Evolutionary conservation across 2,113 vertebrate species (phyloP).

Genomic region (Cepphus grylle): DNA sequence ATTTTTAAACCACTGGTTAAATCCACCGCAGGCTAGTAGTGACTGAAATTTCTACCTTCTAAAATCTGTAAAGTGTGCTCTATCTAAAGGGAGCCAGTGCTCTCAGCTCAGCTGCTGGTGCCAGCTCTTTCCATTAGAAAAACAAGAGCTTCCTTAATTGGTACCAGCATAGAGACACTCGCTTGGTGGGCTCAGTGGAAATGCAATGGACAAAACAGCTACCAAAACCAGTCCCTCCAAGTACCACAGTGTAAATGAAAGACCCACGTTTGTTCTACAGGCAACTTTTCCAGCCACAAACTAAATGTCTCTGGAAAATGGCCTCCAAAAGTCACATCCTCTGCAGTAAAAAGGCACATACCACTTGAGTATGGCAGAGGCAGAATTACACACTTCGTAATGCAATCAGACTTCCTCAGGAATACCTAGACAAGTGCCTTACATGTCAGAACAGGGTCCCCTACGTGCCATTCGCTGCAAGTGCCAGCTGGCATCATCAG

Average conservation of each 20-base stretch:
- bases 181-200: background rate
- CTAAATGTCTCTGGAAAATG: background rate
- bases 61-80: background rate
- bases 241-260: background rate
- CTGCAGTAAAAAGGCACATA: background rate
- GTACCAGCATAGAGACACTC: accelerated
- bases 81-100: background rate
- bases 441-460: background rate
- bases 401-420: background rate
- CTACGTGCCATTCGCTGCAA: background rate
- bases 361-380: background rate
- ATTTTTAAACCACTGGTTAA: background rate
- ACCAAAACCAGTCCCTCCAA: background rate
- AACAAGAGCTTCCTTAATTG: background rate
- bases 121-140: background rate
- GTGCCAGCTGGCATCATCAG: background rate
- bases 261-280: background rate
- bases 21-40: background rate
- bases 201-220: background rate
- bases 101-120: background rate
- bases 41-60: background rate
- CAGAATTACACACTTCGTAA: background rate
- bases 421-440: background rate
- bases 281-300: background rate
- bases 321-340: background rate